These are phyloP conservation scores for Xerus rutilus DNA, from an alignment of 2,797 vertebrate species.

Conservation along the genomic window DNA sequence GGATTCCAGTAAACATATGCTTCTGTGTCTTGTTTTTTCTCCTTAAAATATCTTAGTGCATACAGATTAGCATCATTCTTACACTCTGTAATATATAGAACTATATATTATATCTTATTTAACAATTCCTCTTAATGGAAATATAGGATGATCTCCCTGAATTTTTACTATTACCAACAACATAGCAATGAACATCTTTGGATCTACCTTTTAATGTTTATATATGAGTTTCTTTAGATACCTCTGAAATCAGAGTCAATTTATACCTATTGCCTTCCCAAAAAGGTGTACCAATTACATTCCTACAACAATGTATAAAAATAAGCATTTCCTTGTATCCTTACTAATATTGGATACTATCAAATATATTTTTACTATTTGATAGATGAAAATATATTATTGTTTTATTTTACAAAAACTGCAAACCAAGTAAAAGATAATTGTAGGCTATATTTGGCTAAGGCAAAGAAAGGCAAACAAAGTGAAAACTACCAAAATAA, in stretches of 20 bases:
- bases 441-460: not conserved
- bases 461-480: conserved; percentile 7
- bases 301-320: not conserved
- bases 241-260: conserved; percentile 24
- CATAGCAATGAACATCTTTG: conserved; percentile 15
- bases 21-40: conserved; percentile 57
- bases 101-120: not conserved
- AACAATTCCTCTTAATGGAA: conserved; percentile 33
- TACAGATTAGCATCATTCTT: conserved; percentile 14
- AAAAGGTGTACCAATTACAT: not conserved
- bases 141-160: not conserved
- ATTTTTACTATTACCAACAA: conserved; percentile 42
- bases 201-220: conserved; percentile 43
- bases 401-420: conserved; percentile 48
- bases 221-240: conserved; percentile 23
- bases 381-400: conserved; percentile 14
- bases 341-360: not conserved
- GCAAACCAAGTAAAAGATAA: conserved; percentile 19
- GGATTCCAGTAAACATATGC: not conserved
- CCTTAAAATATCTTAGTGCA: conserved; percentile 28
- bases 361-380: not conserved
- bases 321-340: conserved; percentile 9
- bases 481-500: conserved; percentile 57
- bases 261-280: conserved; percentile 20
- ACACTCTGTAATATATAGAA: not conserved